Evolutionary conservation across 2,797 vertebrate species (phyloP).

Genomic region (Notoglanidium macrostoma): DNA sequence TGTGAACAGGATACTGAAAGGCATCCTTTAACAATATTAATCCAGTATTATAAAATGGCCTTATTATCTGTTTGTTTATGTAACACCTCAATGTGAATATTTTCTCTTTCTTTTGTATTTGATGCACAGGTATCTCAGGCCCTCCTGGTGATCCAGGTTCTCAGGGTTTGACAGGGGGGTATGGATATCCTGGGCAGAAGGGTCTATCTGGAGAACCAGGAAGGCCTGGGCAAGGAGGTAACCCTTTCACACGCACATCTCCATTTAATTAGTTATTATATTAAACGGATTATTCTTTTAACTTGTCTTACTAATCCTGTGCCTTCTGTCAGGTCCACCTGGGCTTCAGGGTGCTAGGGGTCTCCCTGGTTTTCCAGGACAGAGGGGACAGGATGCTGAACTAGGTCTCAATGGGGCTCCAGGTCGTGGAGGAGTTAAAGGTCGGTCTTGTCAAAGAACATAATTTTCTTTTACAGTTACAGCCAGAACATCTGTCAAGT

Average conservation of each 20-base stretch:
- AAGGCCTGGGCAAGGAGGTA: conserved; percentile 82
- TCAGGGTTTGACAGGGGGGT: conserved; percentile 77
- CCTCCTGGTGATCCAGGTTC: conserved; percentile 79
- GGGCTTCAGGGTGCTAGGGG: conserved; percentile 81
- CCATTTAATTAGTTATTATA: background rate
- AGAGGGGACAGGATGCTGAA: conserved; percentile 75
- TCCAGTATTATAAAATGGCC: background rate
- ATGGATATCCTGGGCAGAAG: conserved; percentile 78
- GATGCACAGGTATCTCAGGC: conserved; percentile 75
- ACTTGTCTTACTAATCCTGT: background rate
- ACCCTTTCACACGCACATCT: conserved; percentile 28
- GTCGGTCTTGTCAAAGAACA: conserved; percentile 63
- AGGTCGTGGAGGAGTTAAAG: conserved; percentile 82
- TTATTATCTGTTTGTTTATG: background rate
- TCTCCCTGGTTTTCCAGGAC: conserved; percentile 77
- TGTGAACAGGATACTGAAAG: background rate
- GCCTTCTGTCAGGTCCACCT: conserved; percentile 73
- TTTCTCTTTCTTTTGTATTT: background rate
- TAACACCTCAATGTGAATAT: background rate
- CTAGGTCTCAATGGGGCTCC: conserved; percentile 72
- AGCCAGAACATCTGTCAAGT: background rate
- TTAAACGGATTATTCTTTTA: background rate
- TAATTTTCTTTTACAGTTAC: background rate
- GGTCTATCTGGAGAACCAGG: conserved; percentile 82
- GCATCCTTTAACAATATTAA: background rate